Evolutionary conservation across 1,140 invertebrate genomes (phyloP).

Genomic region (Linepithema humile): DNA sequence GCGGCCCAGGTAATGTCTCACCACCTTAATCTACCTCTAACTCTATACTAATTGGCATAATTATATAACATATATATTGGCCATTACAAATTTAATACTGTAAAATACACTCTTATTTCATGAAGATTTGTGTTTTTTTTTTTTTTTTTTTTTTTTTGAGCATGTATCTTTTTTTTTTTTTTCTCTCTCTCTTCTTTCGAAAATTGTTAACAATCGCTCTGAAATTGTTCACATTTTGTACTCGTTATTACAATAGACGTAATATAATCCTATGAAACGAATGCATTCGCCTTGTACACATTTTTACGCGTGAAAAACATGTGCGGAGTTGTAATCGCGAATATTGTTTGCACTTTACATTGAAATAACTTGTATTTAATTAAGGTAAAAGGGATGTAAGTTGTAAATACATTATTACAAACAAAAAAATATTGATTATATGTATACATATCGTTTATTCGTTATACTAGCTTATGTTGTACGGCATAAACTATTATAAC

Average conservation of each 20-base stretch:
- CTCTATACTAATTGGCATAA: constrained; percentile 36
- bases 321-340: constrained; percentile 59
- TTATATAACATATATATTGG: constrained; percentile 28
- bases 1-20: constrained; percentile 86
- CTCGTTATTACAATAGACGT: constrained; percentile 8
- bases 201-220: too few species aligned
- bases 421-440: constrained; percentile 53
- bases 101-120: constrained; percentile 64
- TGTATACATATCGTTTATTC: constrained; percentile 21
- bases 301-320: constrained; percentile 44
- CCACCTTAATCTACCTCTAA: constrained; percentile 77
- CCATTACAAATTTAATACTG: constrained; percentile 66
- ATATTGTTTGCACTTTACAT: constrained; percentile 60
- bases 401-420: constrained; percentile 52
- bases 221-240: constrained; percentile 38
- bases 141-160: constrained; percentile 55
- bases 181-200: too few species aligned
- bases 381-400: constrained; percentile 53
- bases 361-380: constrained; percentile 56
- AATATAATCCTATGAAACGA: background rate
- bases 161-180: constrained; percentile 45
- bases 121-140: constrained; percentile 49
- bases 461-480: background rate
- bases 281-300: constrained; percentile 19
- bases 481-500: too few species aligned